Evolutionary conservation across 2,113 vertebrate species (phyloP).

Genomic region (Varanus salvator): DNA sequence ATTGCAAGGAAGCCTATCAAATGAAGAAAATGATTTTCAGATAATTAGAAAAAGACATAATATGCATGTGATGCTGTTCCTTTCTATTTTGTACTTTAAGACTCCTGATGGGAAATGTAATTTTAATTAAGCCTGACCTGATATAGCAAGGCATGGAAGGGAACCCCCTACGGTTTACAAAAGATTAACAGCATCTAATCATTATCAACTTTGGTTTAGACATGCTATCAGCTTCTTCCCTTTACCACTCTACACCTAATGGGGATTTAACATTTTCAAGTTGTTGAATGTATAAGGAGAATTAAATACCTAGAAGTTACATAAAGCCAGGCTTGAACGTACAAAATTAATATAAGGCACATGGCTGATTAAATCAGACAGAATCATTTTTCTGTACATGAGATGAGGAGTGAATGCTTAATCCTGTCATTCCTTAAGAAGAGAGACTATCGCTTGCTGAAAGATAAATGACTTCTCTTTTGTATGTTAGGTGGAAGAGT

Average conservation of each 20-base stretch:
- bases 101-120: slow-evolving; percentile 46
- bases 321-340: slow-evolving; percentile 31
- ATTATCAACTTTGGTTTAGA: slow-evolving; percentile 30
- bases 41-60: neutral
- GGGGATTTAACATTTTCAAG: slow-evolving; percentile 13
- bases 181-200: slow-evolving; percentile 34
- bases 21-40: neutral
- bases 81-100: slow-evolving; percentile 28
- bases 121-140: slow-evolving; percentile 54
- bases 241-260: slow-evolving; percentile 31
- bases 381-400: slow-evolving; percentile 9
- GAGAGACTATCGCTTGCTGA: slow-evolving; percentile 8
- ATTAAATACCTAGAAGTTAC: slow-evolving; percentile 23
- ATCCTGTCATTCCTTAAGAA: neutral
- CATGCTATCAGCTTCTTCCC: slow-evolving; percentile 5
- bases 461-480: neutral
- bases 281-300: slow-evolving; percentile 20
- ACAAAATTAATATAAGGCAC: slow-evolving; percentile 38
- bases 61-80: rapidly evolving
- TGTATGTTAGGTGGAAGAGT: neutral
- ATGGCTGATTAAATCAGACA: slow-evolving; percentile 47
- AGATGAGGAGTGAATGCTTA: slow-evolving; percentile 7
- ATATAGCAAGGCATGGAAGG: slow-evolving; percentile 28
- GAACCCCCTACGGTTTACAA: slow-evolving; percentile 27
- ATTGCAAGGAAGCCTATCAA: neutral